A percentile compares a stretch with the other conserved stretches of the same genome.
These are phyloP conservation scores for Ceratosolen solmsi DNA, from an alignment of 1,140 invertebrate genomes.

Conservation along the genomic window DNA sequence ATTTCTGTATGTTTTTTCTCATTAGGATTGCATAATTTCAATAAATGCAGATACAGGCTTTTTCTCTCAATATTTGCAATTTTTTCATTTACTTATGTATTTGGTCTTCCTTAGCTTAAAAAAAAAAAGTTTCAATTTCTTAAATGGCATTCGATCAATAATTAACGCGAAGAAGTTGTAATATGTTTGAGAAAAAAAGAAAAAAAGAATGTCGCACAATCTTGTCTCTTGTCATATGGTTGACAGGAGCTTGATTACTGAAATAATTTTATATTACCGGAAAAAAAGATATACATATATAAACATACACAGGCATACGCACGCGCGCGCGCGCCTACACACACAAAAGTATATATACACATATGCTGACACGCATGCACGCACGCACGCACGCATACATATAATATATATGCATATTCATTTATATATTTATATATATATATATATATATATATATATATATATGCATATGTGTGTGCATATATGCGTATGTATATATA, in stretches of 20 bases:
- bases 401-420: not conserved
- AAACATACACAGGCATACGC: too few species aligned
- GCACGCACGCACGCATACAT: not conserved
- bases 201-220: slow-evolving; percentile 21
- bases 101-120: too few species aligned
- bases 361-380: not conserved
- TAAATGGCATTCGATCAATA: not conserved
- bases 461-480: not conserved
- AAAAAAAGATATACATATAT: not conserved
- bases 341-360: not conserved
- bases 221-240: slow-evolving; percentile 25
- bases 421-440: too few species aligned
- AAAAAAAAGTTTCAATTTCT: too few species aligned
- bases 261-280: slow-evolving; percentile 5
- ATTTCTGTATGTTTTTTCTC: too few species aligned
- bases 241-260: slow-evolving; percentile 27
- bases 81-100: too few species aligned
- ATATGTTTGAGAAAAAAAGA: not conserved
- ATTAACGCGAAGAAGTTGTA: slow-evolving; percentile 34
- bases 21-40: too few species aligned
- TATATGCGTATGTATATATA: not conserved
- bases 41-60: too few species aligned
- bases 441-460: slow-evolving; percentile 1
- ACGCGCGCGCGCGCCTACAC: too few species aligned
- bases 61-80: too few species aligned